phyloP scores from a whole-genome alignment of 2,113 vertebrate genomes.

The Mus musculus region GRCm39 chr12:41364001-41364500 shows the following conservation, averaged over 20 bases:
- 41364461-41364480: background rate
- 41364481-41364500: background rate
- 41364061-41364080: background rate
- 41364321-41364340: too few species aligned
- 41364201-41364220: background rate
- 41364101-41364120: background rate
- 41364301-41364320: background rate
- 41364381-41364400: background rate
- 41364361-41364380: background rate
- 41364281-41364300: background rate
- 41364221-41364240: background rate
- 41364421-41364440: background rate
- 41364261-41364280: background rate
- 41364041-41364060: too few species aligned
- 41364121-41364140: background rate
- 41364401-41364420: constrained; percentile 36
- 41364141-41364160: background rate
- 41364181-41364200: background rate
- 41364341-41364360: background rate
- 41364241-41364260: background rate
- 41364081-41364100: background rate
- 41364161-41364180: background rate
- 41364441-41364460: background rate
- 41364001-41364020: background rate
- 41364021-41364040: too few species aligned